Percentiles rank a stretch among this genome's conserved stretches.
These are phyloP conservation scores for Eubasilissa regina DNA, from an alignment of 1,140 invertebrate genomes.

Conservation along the genomic window DNA sequence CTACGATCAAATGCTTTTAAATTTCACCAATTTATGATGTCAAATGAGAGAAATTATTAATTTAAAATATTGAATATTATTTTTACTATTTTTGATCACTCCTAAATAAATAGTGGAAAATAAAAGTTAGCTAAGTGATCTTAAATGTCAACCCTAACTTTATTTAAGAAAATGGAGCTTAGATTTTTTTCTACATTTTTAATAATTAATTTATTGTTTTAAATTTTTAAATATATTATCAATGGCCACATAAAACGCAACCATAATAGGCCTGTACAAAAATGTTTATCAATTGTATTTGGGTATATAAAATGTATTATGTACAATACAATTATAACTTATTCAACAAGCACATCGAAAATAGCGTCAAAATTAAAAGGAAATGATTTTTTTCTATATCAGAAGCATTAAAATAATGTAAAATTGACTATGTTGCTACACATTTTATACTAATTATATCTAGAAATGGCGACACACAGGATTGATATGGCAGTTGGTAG, in stretches of 20 bases:
- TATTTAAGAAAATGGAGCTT: too few species aligned
- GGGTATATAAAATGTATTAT: slow-evolving; percentile 15
- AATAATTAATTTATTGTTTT: slow-evolving; percentile 8
- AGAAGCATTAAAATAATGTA: slow-evolving; percentile 10
- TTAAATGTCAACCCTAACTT: too few species aligned
- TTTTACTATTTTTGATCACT: too few species aligned
- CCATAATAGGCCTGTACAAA: slow-evolving; percentile 34
- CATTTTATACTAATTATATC: slow-evolving; percentile 39
- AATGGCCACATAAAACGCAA: slow-evolving; percentile 38
- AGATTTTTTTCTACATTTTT: too few species aligned
- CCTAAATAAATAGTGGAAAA: too few species aligned
- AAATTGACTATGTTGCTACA: slow-evolving; percentile 10
- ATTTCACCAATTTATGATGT: too few species aligned
- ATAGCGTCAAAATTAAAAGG: slow-evolving; percentile 13
- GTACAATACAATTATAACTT: slow-evolving; percentile 4
- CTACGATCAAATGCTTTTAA: too few species aligned
- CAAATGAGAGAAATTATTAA: too few species aligned
- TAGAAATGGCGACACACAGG: slow-evolving; percentile 44
- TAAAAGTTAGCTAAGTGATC: too few species aligned
- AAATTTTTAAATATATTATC: slow-evolving; percentile 1
- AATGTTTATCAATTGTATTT: background rate
- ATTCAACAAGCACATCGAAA: slow-evolving; percentile 28
- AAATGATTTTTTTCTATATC: slow-evolving; percentile 18
- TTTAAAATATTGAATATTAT: too few species aligned
- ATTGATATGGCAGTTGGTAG: slow-evolving; percentile 64